Conservation (phyloP, 1,140 invertebrate genomes). For the Drosophila suzukii region DNA sequence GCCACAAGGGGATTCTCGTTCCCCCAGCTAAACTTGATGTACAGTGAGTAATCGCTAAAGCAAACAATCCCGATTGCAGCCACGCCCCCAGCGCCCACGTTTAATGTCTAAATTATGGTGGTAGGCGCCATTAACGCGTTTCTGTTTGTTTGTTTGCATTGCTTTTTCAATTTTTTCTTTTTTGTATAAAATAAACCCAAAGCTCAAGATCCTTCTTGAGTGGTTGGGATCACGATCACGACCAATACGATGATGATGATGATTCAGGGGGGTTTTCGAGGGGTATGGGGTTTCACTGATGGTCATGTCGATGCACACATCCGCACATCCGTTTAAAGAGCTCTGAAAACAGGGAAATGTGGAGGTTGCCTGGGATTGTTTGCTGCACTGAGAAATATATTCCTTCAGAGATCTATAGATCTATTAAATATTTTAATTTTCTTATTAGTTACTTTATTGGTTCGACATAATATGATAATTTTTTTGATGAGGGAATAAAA, state of each 20-base stretch:
- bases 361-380: slow-evolving; percentile 15
- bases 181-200: slow-evolving; percentile 7
- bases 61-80: slow-evolving; percentile 35
- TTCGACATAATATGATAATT: too few relatives aligned
- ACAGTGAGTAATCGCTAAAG: slow-evolving; percentile 50
- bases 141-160: slow-evolving; percentile 64
- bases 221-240: slow-evolving; percentile 30
- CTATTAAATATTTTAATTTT: too few relatives aligned
- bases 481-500: too few relatives aligned
- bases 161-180: slow-evolving; percentile 4
- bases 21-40: not conserved
- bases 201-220: slow-evolving; percentile 21
- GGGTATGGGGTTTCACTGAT: slow-evolving; percentile 11
- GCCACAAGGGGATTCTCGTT: not conserved
- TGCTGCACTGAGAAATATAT: slow-evolving; percentile 1
- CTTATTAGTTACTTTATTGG: too few relatives aligned
- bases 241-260: slow-evolving; percentile 22
- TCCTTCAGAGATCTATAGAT: too few relatives aligned
- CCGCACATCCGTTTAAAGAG: slow-evolving; percentile 65
- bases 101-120: slow-evolving; percentile 78
- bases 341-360: slow-evolving; percentile 16
- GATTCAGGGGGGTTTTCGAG: slow-evolving; percentile 1
- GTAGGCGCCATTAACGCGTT: slow-evolving; percentile 61
- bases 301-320: slow-evolving; percentile 45
- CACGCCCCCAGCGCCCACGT: slow-evolving; percentile 61